These are phyloP conservation scores for Gobiocypris rarus DNA, from an alignment of 2,113 vertebrate species.

Conservation along the genomic window DNA sequence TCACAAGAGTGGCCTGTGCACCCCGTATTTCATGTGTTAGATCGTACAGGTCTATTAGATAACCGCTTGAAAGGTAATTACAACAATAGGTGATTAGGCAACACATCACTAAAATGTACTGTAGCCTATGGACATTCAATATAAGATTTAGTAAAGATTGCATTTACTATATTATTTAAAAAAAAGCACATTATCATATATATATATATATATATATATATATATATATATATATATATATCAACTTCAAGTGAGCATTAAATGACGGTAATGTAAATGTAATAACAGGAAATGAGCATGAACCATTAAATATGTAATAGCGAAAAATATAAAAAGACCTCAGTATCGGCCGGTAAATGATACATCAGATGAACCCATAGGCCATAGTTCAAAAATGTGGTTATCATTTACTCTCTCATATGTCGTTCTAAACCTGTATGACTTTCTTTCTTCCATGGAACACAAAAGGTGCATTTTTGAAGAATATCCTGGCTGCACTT, in stretches of 20 bases:
- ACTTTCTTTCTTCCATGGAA: neutral
- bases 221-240: no score
- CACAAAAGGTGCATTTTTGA: neutral
- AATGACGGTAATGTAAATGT: neutral
- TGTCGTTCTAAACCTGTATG: neutral
- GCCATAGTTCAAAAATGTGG: neutral
- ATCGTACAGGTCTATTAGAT: slow-evolving; percentile 49
- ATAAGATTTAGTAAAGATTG: no score
- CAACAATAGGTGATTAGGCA: neutral
- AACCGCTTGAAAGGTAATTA: slow-evolving; percentile 43
- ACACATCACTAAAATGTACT: no score
- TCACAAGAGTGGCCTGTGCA: slow-evolving; percentile 5
- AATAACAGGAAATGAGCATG: no score
- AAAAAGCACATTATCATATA: no score
- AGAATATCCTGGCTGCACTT: neutral
- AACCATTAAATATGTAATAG: neutral
- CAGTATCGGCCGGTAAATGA: neutral
- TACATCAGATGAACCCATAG: neutral
- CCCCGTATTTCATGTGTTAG: slow-evolving; percentile 44
- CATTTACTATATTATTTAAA: no score
- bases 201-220: no score
- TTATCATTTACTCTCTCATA: neutral
- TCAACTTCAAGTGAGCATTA: neutral
- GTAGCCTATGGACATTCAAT: no score
- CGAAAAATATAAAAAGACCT: neutral